These are phyloP conservation scores for Dunckerocampus dactyliophorus DNA, from an alignment of 2,113 vertebrate genomes.

Conservation along the genomic window DNA sequence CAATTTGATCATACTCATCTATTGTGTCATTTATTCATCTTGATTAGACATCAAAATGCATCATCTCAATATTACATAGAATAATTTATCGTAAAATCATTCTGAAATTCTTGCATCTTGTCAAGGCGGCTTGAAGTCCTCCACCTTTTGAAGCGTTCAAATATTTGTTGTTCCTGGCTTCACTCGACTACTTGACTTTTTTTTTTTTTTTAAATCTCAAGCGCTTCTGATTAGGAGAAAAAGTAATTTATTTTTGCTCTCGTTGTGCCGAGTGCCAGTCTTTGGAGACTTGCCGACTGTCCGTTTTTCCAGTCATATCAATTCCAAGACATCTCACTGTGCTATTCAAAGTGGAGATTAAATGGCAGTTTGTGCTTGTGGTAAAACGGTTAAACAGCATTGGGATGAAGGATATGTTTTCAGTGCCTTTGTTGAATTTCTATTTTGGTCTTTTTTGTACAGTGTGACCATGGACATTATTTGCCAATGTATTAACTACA, in stretches of 20 bases:
- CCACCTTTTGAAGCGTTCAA: no score
- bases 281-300: slow-evolving; percentile 20
- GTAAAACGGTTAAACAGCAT: slow-evolving; percentile 27
- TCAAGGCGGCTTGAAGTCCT: neutral
- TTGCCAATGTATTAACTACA: neutral
- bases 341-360: slow-evolving; percentile 38
- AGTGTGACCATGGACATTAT: slow-evolving; percentile 20
- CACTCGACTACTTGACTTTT: neutral
- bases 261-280: slow-evolving; percentile 12
- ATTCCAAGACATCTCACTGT: slow-evolving; percentile 16
- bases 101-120: neutral
- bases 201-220: slow-evolving; percentile 10
- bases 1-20: neutral
- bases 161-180: slow-evolving; percentile 4
- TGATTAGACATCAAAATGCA: neutral
- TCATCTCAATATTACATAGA: neutral
- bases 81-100: neutral
- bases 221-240: slow-evolving; percentile 18
- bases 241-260: slow-evolving; percentile 14
- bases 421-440: slow-evolving; percentile 27
- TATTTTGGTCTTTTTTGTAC: slow-evolving; percentile 18
- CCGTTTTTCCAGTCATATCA: slow-evolving; percentile 18
- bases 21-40: neutral
- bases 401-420: slow-evolving; percentile 30
- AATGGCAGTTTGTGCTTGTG: slow-evolving; percentile 54